Percentiles rank a stretch among this genome's conserved stretches.
phyloP scores from a whole-genome alignment of 2,888 invertebrate species.

The Oscheius sp. region DNA sequence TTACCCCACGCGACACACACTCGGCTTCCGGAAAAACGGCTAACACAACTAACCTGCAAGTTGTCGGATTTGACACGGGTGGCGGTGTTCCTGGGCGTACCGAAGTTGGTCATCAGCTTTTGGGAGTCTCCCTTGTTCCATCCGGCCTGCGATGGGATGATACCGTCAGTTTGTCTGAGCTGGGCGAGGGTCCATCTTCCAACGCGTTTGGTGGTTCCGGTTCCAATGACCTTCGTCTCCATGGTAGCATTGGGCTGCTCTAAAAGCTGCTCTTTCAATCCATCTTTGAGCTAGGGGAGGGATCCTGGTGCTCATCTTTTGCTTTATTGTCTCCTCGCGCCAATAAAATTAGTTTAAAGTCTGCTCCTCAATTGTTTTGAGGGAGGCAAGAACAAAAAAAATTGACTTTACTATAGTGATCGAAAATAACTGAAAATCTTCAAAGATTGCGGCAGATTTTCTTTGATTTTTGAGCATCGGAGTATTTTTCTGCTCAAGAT shows the following conservation, averaged over 20 bases:
- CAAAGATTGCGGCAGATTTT: too few relatives aligned
- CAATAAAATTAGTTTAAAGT: too few relatives aligned
- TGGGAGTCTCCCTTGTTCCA: constrained; percentile 71
- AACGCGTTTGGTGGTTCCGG: constrained; percentile 59
- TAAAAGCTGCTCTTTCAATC: not conserved
- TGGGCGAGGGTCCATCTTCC: constrained; percentile 70
- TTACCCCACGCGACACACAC: not conserved
- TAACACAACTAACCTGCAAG: constrained; percentile 51
- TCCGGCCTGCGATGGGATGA: constrained; percentile 70
- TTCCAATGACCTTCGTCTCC: constrained; percentile 69
- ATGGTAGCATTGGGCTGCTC: constrained; percentile 67
- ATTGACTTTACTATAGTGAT: too few relatives aligned
- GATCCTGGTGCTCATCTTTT: too few relatives aligned
- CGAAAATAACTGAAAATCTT: too few relatives aligned
- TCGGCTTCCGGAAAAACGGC: not conserved
- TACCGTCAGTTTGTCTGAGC: constrained; percentile 70
- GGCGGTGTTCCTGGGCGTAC: constrained; percentile 70
- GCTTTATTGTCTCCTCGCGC: too few relatives aligned
- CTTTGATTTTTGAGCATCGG: too few relatives aligned
- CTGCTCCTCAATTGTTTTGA: too few relatives aligned
- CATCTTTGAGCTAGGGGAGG: too few relatives aligned
- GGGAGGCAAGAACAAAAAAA: too few relatives aligned
- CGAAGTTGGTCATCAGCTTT: constrained; percentile 71
- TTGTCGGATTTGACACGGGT: constrained; percentile 65
- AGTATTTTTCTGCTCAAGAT: too few relatives aligned